Percentiles rank a stretch among this genome's conserved stretches.
phyloP scores from a whole-genome alignment of 2,113 vertebrate genomes.

The Vanacampus margaritifer region DNA sequence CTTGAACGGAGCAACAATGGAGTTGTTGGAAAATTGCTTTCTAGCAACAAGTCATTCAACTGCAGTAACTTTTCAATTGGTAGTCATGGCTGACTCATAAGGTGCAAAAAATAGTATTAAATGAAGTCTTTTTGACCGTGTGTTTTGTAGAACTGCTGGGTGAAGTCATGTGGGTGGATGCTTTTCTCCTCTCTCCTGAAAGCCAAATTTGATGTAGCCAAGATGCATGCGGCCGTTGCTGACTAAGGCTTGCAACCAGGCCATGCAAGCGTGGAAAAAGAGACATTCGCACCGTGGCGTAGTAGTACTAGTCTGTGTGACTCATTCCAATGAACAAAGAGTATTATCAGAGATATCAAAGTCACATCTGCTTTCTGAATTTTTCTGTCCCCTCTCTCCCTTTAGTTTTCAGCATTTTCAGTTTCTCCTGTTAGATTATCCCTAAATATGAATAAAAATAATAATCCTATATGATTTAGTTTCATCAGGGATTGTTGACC shows the following conservation, averaged over 20 bases:
- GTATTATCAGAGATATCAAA: background rate
- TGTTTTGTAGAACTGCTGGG: constrained; percentile 13
- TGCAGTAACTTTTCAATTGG: background rate
- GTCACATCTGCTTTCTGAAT: constrained; percentile 60
- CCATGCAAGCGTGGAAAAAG: constrained; percentile 24
- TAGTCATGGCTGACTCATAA: no score
- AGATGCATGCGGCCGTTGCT: background rate
- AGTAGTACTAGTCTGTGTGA: background rate
- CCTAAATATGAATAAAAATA: no score
- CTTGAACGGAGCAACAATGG: background rate
- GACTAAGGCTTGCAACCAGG: constrained; percentile 27
- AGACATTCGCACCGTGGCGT: background rate
- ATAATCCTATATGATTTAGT: no score
- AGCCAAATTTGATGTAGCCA: background rate
- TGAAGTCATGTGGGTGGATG: constrained; percentile 25
- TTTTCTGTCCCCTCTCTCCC: constrained; percentile 29
- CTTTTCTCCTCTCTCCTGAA: constrained; percentile 5
- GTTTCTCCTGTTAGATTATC: no score
- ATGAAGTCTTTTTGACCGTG: background rate
- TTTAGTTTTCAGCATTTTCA: no score
- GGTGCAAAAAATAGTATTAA: no score
- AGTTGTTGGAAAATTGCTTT: background rate
- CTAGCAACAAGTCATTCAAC: background rate
- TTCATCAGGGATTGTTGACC: background rate
- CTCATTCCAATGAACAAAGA: background rate